Base-by-base conservation (phyloP, 2,888 invertebrate species). In the Penaeus monodon region DNA sequence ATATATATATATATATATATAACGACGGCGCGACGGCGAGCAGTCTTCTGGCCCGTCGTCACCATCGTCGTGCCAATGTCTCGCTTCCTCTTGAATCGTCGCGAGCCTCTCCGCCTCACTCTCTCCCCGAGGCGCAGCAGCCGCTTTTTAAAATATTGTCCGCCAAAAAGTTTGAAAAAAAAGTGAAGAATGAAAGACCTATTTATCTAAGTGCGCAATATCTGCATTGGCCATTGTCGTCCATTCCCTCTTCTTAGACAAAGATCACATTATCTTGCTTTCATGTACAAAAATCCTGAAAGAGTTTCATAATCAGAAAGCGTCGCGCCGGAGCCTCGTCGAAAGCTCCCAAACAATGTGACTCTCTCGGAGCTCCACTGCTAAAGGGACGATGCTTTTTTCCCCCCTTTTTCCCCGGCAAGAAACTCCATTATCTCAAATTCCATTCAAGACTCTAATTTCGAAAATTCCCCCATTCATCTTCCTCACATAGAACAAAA, bases 391-490 rank as follows among this genome's bases (percentile, higher is more conserved):
- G 81, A 74, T 81, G 29, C 76, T 77, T 86, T 80, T 85, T 70
- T 77, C 73, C 33, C 63, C 33, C 63, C 66, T 65, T 68, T 49
- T 77, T 65, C 65, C 78, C 77, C 64, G 77, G 86, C 86, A 64
- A 82, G 81, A 86, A 82, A 86, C 86, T 82, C 86, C 82, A 86
- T 86, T 86, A 86, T 86, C 86, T 86, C 86, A 77, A 81, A 86
- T 86, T 86, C 82, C 78, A 86, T 86, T 86, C 86, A 86, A 86
- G 86, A 82, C 86, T 86, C 82, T 86, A 86, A 86, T 86, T 86
- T 86, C 86, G 86, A 86, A 86, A 86, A 82, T 86, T 82, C 86
- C 70, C 63, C 86, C 44, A 82, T 86, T 86, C 86, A 86, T 86
- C 81, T 85, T 64, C 86, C 86, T 86, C 86, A 86, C 86, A 86